Conservation (phyloP, 2,888 invertebrate genomes). For the Eubasilissa splendida region DNA sequence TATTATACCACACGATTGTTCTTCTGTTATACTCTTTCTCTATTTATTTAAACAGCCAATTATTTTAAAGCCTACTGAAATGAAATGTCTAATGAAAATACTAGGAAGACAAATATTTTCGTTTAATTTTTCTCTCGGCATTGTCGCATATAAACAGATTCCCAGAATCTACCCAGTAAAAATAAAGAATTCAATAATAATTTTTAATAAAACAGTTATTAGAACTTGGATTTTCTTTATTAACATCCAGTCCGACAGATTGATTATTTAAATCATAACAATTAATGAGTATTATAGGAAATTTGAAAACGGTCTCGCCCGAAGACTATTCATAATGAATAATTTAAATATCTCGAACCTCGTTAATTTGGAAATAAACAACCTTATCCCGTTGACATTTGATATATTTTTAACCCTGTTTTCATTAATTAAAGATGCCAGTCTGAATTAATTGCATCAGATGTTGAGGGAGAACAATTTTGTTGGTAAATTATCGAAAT, state of each 20-base stretch:
- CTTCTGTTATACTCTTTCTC: no score
- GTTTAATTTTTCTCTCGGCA: no score
- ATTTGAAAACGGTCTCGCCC: not conserved
- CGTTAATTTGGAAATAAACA: slow-evolving; percentile 13
- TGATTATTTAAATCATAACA: slow-evolving; percentile 1
- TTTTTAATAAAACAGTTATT: no score
- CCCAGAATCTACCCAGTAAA: no score
- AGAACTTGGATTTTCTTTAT: not conserved
- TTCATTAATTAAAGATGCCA: slow-evolving; percentile 11
- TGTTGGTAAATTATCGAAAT: not conserved
- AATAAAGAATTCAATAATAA: no score
- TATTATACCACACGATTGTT: no score
- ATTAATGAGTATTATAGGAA: not conserved
- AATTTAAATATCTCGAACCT: not conserved
- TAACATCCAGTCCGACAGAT: not conserved
- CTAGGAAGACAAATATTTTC: no score
- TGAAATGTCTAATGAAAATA: no score
- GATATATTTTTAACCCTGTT: slow-evolving; percentile 17
- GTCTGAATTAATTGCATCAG: slow-evolving; percentile 5
- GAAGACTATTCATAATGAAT: slow-evolving; percentile 1
- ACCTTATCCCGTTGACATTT: slow-evolving; percentile 6
- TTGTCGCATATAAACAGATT: no score
- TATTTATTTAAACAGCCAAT: no score
- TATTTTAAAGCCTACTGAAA: no score
- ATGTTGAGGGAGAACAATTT: not conserved